These are phyloP conservation scores for Hylaeus volcanicus DNA, from an alignment of 1,140 invertebrate species.

Conservation along the genomic window DNA sequence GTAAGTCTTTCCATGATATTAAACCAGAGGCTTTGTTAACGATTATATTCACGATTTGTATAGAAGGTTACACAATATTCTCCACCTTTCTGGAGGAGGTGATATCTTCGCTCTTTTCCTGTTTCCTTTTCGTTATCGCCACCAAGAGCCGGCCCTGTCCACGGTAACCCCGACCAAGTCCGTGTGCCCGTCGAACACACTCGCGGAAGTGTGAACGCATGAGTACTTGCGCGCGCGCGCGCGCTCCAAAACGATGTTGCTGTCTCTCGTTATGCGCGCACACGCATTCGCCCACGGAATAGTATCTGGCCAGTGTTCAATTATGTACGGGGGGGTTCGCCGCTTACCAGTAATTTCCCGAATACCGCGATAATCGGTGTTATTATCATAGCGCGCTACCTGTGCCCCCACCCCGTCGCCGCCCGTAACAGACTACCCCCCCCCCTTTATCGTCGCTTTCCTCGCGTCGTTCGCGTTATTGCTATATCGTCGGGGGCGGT, in stretches of 20 bases:
- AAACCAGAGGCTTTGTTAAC: too few species aligned
- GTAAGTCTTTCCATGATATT: too few species aligned
- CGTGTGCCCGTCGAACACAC: not conserved
- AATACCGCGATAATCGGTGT: slow-evolving; percentile 73
- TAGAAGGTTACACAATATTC: too few species aligned
- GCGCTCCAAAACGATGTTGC: slow-evolving; percentile 20
- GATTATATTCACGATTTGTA: too few species aligned
- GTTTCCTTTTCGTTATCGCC: too few species aligned
- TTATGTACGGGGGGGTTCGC: slow-evolving; percentile 68
- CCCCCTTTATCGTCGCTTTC: slow-evolving; percentile 41
- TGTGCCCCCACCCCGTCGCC: slow-evolving; percentile 10
- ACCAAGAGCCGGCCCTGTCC: too few species aligned
- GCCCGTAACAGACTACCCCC: not conserved
- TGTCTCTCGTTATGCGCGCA: slow-evolving; percentile 41
- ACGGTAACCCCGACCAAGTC: not conserved
- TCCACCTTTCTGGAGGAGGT: too few species aligned
- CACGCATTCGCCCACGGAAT: slow-evolving; percentile 38
- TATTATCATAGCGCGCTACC: slow-evolving; percentile 66
- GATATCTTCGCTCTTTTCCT: too few species aligned
- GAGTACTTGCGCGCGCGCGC: not conserved
- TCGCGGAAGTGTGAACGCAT: not conserved
- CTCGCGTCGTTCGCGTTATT: slow-evolving; percentile 58
- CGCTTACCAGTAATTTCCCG: slow-evolving; percentile 72
- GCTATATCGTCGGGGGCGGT: slow-evolving; percentile 17
- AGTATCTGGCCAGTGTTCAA: slow-evolving; percentile 70